Percentiles rank a stretch among this genome's conserved stretches.
phyloP scores from a whole-genome alignment of 2,888 invertebrate genomes.

The Agrotis puta region DNA sequence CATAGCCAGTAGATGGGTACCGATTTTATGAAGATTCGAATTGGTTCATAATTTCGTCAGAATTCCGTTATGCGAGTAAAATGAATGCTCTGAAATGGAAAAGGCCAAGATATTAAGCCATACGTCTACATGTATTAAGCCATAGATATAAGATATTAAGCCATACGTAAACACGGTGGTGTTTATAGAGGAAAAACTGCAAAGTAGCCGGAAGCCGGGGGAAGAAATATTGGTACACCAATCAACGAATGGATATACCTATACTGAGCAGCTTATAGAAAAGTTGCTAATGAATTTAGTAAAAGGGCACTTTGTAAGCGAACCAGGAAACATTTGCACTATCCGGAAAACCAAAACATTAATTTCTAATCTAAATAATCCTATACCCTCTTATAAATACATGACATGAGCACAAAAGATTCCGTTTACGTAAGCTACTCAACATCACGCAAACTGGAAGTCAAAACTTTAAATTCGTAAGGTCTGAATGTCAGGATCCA shows the following conservation, averaged over 20 bases:
- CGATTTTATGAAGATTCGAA: not conserved
- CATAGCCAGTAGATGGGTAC: no score
- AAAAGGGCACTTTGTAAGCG: not conserved
- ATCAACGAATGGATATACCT: no score
- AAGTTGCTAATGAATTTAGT: not conserved
- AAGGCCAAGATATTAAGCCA: not conserved
- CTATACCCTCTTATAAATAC: conserved; percentile 6
- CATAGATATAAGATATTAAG: not conserved
- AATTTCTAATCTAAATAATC: not conserved
- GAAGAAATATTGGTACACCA: no score
- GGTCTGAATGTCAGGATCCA: conserved; percentile 49
- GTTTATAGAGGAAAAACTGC: no score
- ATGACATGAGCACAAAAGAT: conserved; percentile 28
- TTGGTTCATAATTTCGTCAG: not conserved
- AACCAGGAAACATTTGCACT: not conserved
- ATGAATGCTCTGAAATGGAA: not conserved
- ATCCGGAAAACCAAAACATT: not conserved
- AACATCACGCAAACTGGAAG: conserved; percentile 32
- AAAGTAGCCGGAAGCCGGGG: no score
- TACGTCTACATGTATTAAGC: no score
- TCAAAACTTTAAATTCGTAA: conserved; percentile 45
- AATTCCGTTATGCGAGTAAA: not conserved
- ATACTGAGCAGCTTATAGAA: no score
- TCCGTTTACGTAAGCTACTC: conserved; percentile 42
- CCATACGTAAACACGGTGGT: not conserved